Percentiles rank a stretch among this genome's conserved stretches.
These are phyloP conservation scores for Ictalurus punctatus DNA, from an alignment of 2,113 vertebrate species.

Conservation along the genomic window DNA sequence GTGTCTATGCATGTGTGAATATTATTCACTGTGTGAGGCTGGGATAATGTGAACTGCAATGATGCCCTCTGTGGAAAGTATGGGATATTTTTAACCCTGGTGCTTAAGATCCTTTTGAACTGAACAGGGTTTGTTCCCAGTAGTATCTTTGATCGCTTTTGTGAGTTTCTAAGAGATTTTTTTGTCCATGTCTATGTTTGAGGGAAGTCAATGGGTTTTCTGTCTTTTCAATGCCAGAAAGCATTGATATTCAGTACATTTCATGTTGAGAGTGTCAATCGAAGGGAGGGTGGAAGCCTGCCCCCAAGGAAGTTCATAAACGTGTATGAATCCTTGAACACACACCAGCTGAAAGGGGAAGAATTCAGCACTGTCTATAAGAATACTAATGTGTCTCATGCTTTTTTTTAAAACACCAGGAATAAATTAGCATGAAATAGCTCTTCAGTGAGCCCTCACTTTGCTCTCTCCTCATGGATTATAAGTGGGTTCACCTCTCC, in stretches of 20 bases:
- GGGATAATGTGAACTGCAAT: conserved; percentile 18
- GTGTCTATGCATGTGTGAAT: background rate
- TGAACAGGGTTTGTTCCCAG: conserved; percentile 26
- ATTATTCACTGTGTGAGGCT: conserved; percentile 4
- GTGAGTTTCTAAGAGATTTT: conserved; percentile 32
- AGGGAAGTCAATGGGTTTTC: conserved; percentile 26
- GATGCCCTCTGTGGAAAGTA: conserved; percentile 41
- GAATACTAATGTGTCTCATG: conserved; percentile 50
- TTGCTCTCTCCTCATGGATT: conserved; percentile 31
- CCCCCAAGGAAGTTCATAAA: conserved; percentile 34
- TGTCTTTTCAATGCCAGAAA: conserved; percentile 43
- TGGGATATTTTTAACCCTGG: conserved; percentile 47
- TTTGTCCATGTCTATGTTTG: conserved; percentile 29
- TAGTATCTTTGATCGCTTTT: conserved; percentile 43
- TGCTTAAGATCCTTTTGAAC: conserved; percentile 29
- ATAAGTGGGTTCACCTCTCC: conserved; percentile 45
- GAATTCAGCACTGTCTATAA: conserved; percentile 21
- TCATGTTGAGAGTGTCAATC: conserved; percentile 39
- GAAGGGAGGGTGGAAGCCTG: conserved; percentile 19
- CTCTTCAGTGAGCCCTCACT: conserved; percentile 33
- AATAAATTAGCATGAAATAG: conserved; percentile 42
- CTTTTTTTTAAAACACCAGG: conserved; percentile 31
- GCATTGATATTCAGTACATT: conserved; percentile 48
- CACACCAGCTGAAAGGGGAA: conserved; percentile 36
- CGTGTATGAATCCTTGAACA: conserved; percentile 51